These are phyloP conservation scores for Brotula barbata DNA, from an alignment of 2,797 vertebrate genomes.

Conservation along the genomic window DNA sequence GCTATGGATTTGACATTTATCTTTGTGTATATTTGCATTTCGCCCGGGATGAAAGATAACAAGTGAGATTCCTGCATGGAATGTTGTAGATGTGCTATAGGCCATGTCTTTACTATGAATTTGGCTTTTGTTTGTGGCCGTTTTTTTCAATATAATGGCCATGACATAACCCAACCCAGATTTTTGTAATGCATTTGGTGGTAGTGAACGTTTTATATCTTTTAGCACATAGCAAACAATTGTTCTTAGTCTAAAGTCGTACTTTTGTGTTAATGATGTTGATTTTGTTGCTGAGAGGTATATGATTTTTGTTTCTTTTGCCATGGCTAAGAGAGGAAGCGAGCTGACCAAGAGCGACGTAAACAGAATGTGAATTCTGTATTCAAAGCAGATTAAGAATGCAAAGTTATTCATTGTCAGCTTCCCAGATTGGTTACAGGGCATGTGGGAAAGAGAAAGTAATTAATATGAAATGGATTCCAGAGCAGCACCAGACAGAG, in stretches of 20 bases:
- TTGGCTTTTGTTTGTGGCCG: neutral
- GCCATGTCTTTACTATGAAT: conserved; percentile 9
- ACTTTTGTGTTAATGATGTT: conserved; percentile 46
- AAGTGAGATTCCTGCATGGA: conserved; percentile 34
- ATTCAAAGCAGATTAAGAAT: conserved; percentile 75
- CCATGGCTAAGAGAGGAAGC: conserved; percentile 44
- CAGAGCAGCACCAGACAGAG: conserved; percentile 65
- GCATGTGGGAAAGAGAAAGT: conserved; percentile 71
- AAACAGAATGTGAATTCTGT: conserved; percentile 73
- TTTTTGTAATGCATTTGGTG: neutral
- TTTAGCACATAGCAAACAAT: neutral
- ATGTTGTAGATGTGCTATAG: conserved; percentile 29
- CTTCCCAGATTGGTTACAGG: conserved; percentile 77
- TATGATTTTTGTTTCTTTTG: conserved; percentile 29
- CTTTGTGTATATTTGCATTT: conserved; percentile 62
- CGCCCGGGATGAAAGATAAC: conserved; percentile 40
- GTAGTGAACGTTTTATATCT: neutral
- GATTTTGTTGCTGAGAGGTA: conserved; percentile 48
- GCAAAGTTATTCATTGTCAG: conserved; percentile 79
- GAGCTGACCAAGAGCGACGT: conserved; percentile 68
- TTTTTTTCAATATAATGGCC: neutral
- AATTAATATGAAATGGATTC: conserved; percentile 78
- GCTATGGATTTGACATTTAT: conserved; percentile 77
- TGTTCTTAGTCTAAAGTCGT: conserved; percentile 13
- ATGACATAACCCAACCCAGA: conserved; percentile 1